Evolutionary conservation across 2,797 vertebrate species (phyloP).

Genomic region (Oreortyx pictus): DNA sequence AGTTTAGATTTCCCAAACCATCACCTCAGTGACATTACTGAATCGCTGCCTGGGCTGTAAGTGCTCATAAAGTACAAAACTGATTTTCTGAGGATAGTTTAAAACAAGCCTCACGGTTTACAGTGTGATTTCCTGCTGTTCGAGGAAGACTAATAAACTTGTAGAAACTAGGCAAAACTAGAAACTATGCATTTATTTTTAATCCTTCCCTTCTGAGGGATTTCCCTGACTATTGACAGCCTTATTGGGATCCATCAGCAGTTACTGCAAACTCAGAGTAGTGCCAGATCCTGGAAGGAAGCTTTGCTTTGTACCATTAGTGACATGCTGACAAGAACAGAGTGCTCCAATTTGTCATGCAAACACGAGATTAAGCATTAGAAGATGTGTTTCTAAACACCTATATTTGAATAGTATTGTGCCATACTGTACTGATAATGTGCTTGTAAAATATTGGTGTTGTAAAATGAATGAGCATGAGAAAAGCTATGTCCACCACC

Average conservation of each 20-base stretch:
- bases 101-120: background rate
- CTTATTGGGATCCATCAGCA: background rate
- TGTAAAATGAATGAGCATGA: background rate
- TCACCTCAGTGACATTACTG: background rate
- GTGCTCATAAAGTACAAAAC: background rate
- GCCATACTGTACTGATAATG: background rate
- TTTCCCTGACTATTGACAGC: background rate
- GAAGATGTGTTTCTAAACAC: background rate
- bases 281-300: slow-evolving; percentile 13
- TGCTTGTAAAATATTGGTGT: background rate
- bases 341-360: slow-evolving; percentile 5
- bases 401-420: background rate
- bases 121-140: background rate
- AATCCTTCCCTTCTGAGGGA: background rate
- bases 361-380: background rate
- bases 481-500: background rate
- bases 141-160: background rate
- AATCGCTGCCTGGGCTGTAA: background rate
- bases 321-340: background rate
- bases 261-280: background rate
- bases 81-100: background rate
- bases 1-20: background rate
- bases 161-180: background rate
- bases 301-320: background rate
- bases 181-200: background rate